Evolutionary conservation across 2,797 vertebrate species (phyloP).

Genomic region (Poeciliopsis turneri): DNA sequence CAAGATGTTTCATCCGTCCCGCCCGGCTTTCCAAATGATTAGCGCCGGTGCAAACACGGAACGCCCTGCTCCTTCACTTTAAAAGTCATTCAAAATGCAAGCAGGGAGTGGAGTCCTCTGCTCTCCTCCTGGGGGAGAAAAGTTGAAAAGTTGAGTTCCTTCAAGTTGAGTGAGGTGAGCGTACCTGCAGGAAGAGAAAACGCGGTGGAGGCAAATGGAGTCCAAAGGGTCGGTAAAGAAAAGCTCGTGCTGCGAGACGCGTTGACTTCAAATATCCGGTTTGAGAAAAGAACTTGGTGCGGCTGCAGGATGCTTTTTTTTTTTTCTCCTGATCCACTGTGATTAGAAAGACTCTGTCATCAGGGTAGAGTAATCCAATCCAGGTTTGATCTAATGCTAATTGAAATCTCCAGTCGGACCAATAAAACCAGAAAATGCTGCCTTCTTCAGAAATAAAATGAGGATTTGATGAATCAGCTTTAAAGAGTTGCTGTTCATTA

Average conservation of each 20-base stretch:
- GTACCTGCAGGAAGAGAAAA: neutral
- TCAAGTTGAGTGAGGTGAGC: slow-evolving; percentile 7
- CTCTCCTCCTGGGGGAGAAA: slow-evolving; percentile 19
- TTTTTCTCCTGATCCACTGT: neutral
- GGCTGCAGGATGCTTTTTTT: neutral
- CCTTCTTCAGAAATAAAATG: neutral
- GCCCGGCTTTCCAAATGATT: slow-evolving; percentile 54
- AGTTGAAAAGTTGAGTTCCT: slow-evolving; percentile 23
- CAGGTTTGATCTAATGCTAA: neutral
- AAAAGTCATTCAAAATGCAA: slow-evolving; percentile 56
- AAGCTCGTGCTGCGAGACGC: neutral
- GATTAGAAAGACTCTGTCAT: neutral
- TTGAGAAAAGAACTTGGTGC: neutral
- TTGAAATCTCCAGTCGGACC: neutral
- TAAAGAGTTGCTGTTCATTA: neutral
- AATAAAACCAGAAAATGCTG: neutral
- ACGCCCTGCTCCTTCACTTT: slow-evolving; percentile 49
- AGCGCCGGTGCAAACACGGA: slow-evolving; percentile 33
- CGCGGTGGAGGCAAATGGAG: neutral
- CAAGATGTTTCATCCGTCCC: slow-evolving; percentile 38
- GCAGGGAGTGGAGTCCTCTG: slow-evolving; percentile 29
- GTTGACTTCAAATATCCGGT: neutral
- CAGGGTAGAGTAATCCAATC: neutral
- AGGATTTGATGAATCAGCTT: neutral
- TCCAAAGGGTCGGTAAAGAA: neutral